These are phyloP conservation scores for Charadrius vociferus DNA, from an alignment of 2,113 vertebrate genomes.

Conservation along the genomic window DNA sequence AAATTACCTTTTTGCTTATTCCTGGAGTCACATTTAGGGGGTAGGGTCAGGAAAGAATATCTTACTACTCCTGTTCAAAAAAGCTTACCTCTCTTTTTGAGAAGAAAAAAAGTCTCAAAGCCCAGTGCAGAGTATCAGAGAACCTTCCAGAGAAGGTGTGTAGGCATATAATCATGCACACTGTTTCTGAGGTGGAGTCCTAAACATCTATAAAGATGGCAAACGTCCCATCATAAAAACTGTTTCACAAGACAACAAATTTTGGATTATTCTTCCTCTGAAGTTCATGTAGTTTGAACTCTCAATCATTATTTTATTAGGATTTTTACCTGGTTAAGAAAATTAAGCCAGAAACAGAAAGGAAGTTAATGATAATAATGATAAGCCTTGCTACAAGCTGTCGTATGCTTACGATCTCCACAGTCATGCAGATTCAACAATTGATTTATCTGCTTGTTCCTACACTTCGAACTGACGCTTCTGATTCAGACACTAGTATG, in stretches of 20 bases:
- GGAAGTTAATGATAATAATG: not conserved
- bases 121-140: not conserved
- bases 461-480: not conserved
- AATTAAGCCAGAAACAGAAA: not conserved
- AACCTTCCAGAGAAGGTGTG: not conserved
- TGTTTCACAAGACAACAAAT: not conserved
- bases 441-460: not conserved
- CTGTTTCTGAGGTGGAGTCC: not conserved
- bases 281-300: not conserved
- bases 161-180: not conserved
- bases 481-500: not conserved
- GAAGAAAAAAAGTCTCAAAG: not conserved
- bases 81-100: not conserved
- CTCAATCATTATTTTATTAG: not conserved
- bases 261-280: not conserved
- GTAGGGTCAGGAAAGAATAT: not conserved
- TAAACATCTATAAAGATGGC: not conserved
- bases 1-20: not conserved
- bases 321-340: not conserved
- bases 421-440: not conserved
- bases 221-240: not conserved
- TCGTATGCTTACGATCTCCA: not conserved
- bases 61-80: not conserved
- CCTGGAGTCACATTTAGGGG: not conserved
- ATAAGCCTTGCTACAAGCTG: not conserved